A percentile compares a stretch with the other conserved stretches of the same genome.
Conservation (phyloP, 2,888 invertebrate species). For the Ochlodes sylvanus region DNA sequence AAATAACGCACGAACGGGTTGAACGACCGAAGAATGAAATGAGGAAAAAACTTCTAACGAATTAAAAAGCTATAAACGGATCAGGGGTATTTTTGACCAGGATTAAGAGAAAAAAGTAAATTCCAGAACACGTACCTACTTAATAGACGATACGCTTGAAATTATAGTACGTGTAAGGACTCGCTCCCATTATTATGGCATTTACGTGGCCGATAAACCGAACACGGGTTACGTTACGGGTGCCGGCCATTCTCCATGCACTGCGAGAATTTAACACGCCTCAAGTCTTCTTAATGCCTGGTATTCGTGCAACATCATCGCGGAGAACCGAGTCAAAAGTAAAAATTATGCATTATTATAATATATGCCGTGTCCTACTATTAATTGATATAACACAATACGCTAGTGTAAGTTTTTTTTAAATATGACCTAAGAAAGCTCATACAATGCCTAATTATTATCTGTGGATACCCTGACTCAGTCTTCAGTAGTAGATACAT, state of each 20-base stretch:
- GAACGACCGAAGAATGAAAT: conserved; percentile 4
- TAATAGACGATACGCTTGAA: conserved; percentile 46
- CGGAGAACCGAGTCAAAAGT: conserved; percentile 46
- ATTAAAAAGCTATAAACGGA: conserved; percentile 11
- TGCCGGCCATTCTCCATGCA: conserved; percentile 63
- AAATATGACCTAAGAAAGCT: too few relatives aligned
- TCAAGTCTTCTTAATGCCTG: conserved; percentile 67
- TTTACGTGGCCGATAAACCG: conserved; percentile 67
- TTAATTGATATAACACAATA: too few relatives aligned
- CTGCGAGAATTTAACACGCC: conserved; percentile 75
- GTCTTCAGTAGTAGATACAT: too few relatives aligned
- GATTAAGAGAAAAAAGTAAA: conserved; percentile 39
- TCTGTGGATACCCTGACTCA: too few relatives aligned
- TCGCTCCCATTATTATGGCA: conserved; percentile 67
- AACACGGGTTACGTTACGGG: conserved; percentile 61
- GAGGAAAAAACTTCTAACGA: background rate
- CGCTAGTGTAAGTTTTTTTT: too few relatives aligned
- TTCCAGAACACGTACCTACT: conserved; percentile 38
- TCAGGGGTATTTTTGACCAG: background rate
- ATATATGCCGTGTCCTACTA: background rate
- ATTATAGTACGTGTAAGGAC: conserved; percentile 64
- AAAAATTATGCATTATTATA: background rate
- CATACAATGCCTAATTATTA: too few relatives aligned
- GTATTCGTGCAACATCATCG: conserved; percentile 68
- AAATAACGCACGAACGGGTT: background rate